Base-by-base conservation (phyloP, 2,113 vertebrate genomes). In the Elephantulus edwardii region DNA sequence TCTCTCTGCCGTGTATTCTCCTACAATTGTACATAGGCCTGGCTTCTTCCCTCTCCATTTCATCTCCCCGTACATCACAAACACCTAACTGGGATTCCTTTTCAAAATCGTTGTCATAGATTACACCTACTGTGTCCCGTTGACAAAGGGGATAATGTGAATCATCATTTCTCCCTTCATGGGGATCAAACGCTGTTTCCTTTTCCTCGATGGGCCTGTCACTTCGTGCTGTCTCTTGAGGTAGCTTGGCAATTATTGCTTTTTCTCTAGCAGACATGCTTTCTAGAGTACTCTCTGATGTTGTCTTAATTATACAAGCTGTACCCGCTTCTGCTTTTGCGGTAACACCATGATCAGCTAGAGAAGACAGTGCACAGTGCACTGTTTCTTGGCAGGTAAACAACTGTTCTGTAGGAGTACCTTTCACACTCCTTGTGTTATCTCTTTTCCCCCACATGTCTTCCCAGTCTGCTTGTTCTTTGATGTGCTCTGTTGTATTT, bases 251-350 rank as follows among this genome's bases (percentile, higher is more conserved):
- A 98, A 98, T 98, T 97, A 98, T 96, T 86, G 97, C 96, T 96
- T 97, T 98, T 97, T 97, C 96, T 97, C 96, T 82, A 96, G 96
- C 96, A 97, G 97, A 97, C 96, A 96, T 96, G 97, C 97, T 98
- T 97, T 97, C 97, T 97, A 94, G 96, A 97, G 96, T 91, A 96
- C 94, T 97, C 97, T 98, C 98, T 97, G 97, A 97, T 97, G 96
- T 97, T 97, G 95, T 97, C 97, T 98, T 98, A 98, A 98, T 98
- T 98, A 97, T 96, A 97, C 95, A 97, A 97, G 97, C 95, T 95
- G 94, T 97, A 96, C 93, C 95, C 96, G 96, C 95, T 93, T 96
- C 95, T 95, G 95, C 95, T 97, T 97, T 89, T 80, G 95, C 93
- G 90, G 96, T 92, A 95, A 95, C 89, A 95, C 74, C 87, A 86